These are phyloP conservation scores for Drosophila micromelanica DNA, from an alignment of 1,140 invertebrate species.

Conservation along the genomic window DNA sequence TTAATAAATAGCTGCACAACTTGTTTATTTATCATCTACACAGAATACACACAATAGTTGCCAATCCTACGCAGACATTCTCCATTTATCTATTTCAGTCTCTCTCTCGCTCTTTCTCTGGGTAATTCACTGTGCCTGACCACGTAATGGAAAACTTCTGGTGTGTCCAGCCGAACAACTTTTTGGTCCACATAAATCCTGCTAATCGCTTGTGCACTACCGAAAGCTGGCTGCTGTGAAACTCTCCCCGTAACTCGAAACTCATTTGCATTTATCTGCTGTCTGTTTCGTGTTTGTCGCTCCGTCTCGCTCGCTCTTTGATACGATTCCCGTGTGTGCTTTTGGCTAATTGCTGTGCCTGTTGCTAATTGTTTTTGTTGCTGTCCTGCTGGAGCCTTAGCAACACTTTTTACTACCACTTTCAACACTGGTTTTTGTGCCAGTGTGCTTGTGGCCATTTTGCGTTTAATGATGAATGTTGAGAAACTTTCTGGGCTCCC, in stretches of 20 bases:
- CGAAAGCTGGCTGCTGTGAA: constrained; percentile 66
- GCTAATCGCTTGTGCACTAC: constrained; percentile 69
- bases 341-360: constrained; percentile 67
- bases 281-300: constrained; percentile 42
- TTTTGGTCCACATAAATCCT: constrained; percentile 68
- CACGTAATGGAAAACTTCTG: constrained; percentile 65
- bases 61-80: constrained; percentile 33
- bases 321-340: not conserved
- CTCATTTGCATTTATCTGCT: constrained; percentile 57
- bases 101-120: constrained; percentile 12
- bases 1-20: constrained; percentile 59
- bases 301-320: not conserved
- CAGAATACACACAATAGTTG: constrained; percentile 34
- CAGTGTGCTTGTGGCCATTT: constrained; percentile 38
- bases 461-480: constrained; percentile 41
- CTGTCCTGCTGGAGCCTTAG: constrained; percentile 12
- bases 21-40: constrained; percentile 79
- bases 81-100: constrained; percentile 43
- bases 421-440: constrained; percentile 34
- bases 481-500: constrained; percentile 20
- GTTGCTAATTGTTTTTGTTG: constrained; percentile 71
- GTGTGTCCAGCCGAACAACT: constrained; percentile 40
- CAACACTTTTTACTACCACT: constrained; percentile 59
- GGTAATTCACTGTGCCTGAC: constrained; percentile 20
- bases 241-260: constrained; percentile 27